Evolutionary conservation across 92 coral and sea anemone species (phyloP).

Genomic region (Metridium senile): DNA sequence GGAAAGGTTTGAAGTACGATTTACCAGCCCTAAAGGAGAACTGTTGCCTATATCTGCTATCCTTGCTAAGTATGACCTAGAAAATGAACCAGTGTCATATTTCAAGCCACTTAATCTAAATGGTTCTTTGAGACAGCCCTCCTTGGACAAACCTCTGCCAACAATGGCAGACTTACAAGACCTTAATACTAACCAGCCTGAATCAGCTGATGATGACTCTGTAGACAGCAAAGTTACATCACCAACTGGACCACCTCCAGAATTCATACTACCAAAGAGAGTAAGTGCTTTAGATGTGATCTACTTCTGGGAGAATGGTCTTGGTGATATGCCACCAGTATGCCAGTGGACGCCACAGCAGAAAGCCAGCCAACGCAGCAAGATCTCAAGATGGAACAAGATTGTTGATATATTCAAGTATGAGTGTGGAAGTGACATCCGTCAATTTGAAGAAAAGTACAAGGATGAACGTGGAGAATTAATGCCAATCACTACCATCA

Average conservation of each 20-base stretch:
- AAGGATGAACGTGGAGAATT: conserved; percentile 92
- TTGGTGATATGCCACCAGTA: conserved; percentile 95
- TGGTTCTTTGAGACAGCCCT: conserved; percentile 24
- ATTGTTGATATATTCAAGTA: conserved; percentile 92
- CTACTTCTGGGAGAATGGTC: conserved; percentile 96
- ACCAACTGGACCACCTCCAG: conserved; percentile 28
- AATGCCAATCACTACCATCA: conserved; percentile 91
- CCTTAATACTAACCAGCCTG: conserved; percentile 20
- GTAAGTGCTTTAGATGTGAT: conserved; percentile 94
- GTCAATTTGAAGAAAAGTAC: conserved; percentile 96
- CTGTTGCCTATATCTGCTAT: conserved; percentile 93
- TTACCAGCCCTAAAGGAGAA: conserved; percentile 84
- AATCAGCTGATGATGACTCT: conserved; percentile 29
- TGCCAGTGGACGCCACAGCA: conserved; percentile 94
- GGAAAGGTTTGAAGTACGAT: conserved; percentile 90
- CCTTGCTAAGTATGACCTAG: conserved; percentile 91
- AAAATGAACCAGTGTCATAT: conserved; percentile 77
- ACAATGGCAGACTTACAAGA: conserved; percentile 32
- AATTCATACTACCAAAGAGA: conserved; percentile 92
- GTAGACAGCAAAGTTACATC: conserved; percentile 26
- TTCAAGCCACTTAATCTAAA: conserved; percentile 51
- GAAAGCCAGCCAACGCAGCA: conserved; percentile 88
- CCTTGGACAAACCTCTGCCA: conserved; percentile 31
- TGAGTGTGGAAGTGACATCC: conserved; percentile 87
- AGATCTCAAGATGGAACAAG: conserved; percentile 98